Conservation (phyloP, 2,113 vertebrate species). For the Chloropsis hardwickii region DNA sequence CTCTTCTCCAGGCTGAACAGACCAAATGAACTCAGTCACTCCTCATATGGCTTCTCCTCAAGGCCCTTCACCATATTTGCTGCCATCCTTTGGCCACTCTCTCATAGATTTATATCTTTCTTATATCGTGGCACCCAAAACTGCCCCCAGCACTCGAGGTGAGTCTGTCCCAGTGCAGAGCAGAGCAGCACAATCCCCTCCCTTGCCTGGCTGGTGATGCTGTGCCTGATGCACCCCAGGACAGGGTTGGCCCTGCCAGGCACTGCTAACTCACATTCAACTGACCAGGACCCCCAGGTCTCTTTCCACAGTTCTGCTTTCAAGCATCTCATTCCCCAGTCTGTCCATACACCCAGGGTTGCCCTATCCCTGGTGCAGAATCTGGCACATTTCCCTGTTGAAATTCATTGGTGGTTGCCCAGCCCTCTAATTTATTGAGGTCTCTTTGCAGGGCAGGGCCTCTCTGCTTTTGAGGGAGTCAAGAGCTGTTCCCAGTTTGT, state of each 20-base stretch:
- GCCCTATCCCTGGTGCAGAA: not conserved
- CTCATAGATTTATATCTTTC: rapidly evolving
- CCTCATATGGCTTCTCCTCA: rapidly evolving
- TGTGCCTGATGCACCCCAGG: not conserved
- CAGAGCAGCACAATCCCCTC: not conserved
- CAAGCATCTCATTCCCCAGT: rapidly evolving
- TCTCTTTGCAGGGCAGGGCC: not conserved
- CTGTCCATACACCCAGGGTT: rapidly evolving
- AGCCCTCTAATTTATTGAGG: not conserved
- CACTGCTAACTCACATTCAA: rapidly evolving
- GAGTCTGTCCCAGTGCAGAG: rapidly evolving
- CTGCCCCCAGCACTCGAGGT: rapidly evolving
- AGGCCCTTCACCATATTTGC: rapidly evolving
- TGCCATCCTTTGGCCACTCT: rapidly evolving
- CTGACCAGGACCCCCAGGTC: not conserved
- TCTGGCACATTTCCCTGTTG: not conserved
- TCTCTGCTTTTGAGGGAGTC: no score
- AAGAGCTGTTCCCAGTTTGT: not conserved
- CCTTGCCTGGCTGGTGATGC: rapidly evolving
- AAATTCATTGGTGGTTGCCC: not conserved
- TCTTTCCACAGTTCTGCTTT: rapidly evolving
- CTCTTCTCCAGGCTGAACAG: not conserved
- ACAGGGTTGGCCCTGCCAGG: rapidly evolving
- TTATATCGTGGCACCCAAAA: rapidly evolving
- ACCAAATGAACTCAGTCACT: not conserved